phyloP scores from a whole-genome alignment of 2,797 vertebrate species.

The Thamnophis elegans region DNA sequence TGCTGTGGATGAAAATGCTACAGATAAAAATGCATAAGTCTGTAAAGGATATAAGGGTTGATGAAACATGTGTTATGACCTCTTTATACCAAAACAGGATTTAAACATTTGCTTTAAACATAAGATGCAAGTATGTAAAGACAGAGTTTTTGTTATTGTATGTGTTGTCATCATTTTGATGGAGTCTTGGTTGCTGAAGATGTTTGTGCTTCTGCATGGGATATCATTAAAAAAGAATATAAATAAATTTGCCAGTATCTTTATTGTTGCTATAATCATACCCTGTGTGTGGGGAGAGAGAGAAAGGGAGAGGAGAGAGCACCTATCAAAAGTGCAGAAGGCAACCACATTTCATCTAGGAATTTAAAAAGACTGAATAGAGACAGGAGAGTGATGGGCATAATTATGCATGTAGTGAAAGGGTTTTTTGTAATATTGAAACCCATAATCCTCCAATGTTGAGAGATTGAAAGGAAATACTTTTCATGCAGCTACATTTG shows the following conservation, averaged over 20 bases:
- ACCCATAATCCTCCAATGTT: not conserved
- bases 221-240: not conserved
- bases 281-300: not conserved
- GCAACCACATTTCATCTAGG: not conserved
- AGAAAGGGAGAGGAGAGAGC: not conserved
- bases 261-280: not conserved
- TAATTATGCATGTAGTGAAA: not conserved
- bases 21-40: not conserved
- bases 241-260: not conserved
- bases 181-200: not conserved
- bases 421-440: not conserved
- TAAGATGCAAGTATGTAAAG: not conserved
- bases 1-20: not conserved
- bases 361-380: not conserved
- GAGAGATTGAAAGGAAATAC: not conserved
- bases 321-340: not conserved
- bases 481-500: not conserved
- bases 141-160: not conserved
- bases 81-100: not conserved
- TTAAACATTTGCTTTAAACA: not conserved
- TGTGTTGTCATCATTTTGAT: not conserved
- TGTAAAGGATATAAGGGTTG: not conserved
- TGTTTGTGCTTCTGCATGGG: not conserved
- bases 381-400: not conserved
- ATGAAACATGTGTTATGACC: not conserved